These are phyloP conservation scores for Drosophila antonietae DNA, from an alignment of 2,888 invertebrate species.

Conservation along the genomic window DNA sequence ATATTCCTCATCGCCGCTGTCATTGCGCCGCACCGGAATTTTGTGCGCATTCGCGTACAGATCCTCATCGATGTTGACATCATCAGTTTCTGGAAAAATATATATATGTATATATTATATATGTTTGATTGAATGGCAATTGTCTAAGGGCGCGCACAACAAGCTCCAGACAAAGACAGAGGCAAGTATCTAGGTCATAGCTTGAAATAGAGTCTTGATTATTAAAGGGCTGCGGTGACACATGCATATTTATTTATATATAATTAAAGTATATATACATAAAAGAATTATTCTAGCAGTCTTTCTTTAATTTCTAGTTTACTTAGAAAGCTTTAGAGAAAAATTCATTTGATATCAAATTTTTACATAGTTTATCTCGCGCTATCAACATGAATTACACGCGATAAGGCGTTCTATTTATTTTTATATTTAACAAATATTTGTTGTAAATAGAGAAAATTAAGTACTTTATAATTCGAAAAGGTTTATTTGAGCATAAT, in stretches of 20 bases:
- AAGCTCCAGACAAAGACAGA: neutral
- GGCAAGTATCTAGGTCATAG: neutral
- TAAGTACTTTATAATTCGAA: neutral
- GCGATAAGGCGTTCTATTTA: constrained; percentile 32
- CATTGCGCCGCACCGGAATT: constrained; percentile 72
- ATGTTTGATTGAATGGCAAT: constrained; percentile 33
- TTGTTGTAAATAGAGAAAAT: constrained; percentile 9
- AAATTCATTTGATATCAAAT: neutral
- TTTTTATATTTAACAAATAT: constrained; percentile 6
- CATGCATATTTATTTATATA: neutral
- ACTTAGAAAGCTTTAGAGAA: neutral
- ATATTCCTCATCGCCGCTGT: constrained; percentile 80
- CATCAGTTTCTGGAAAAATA: constrained; percentile 56
- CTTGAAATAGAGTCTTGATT: neutral
- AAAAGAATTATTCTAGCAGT: too few species aligned
- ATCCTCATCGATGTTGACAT: constrained; percentile 81
- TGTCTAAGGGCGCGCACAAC: constrained; percentile 1
- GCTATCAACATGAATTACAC: neutral
- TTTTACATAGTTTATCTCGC: constrained; percentile 4
- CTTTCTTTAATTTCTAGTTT: neutral
- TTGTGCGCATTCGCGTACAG: constrained; percentile 83
- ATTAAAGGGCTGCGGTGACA: neutral
- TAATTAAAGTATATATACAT: neutral
- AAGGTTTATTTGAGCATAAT: neutral
- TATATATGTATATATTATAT: constrained; percentile 2